Evolutionary conservation across 2,797 vertebrate genomes (phyloP), one percentile per base, ranked within the genome.

Genomic region (Siniperca scherzeri): DNA sequence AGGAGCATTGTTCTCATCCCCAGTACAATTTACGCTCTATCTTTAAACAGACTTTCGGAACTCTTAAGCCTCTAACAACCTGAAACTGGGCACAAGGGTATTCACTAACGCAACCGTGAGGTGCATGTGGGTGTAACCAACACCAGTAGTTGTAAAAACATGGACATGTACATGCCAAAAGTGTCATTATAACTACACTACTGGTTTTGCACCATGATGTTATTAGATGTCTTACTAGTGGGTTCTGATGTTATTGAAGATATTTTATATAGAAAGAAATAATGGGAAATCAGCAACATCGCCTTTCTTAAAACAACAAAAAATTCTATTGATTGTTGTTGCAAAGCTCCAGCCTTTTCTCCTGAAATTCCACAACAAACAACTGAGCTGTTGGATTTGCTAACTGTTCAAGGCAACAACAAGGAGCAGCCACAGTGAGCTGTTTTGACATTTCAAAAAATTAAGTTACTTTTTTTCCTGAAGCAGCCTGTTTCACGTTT

Each of bases 1-100:
- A n/a, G 68, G 59, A 77, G 30, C 71, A 76, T 83, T 87, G 77
- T 87, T 88, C 80, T 77, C 62, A 40, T 65, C 48, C 65, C 1
- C 30, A 44, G 53, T 57, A 77, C 62, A 78, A 71, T 89, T 74
- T 80, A 77, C 76, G 48, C 70, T 70, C 50, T 36, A 46, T 82
- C 16, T 60, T 83, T 50, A 70, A 83, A 84, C 25, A 7, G 74
- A 57, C 70, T 67, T 62, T 55, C 38, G 71, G 48, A 65, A 78
- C 66, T 74, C 67, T 74, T 56, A 52, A 79, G 56, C 55, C 14
- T 74, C 25, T 44, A 22, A 65, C 1, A 1, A 19, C 48, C 16
- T 55, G n/a, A 70, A 78, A 69, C 42, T 65, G 33, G 42, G 17
- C 40, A 78, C 61, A 61, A 40, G 22, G 19, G 21, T 68, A 83